A percentile compares a stretch with the other conserved stretches of the same genome.
Conservation (phyloP, 2,888 invertebrate species). For the Lasioglossum malachurum region DNA sequence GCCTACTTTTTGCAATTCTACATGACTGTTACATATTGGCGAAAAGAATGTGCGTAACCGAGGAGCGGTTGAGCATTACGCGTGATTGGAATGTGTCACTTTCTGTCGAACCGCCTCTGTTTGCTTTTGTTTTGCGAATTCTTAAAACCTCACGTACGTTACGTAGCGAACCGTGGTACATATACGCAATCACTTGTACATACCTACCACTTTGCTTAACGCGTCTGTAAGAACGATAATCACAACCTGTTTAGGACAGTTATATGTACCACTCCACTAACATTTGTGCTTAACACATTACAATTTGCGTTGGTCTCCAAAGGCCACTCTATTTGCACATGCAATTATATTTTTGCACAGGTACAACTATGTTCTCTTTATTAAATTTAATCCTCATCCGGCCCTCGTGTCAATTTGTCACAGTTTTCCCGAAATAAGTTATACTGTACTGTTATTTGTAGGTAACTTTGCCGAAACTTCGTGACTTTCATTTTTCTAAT, state of each 20-base stretch:
- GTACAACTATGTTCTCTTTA: neutral
- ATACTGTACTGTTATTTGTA: too few species aligned
- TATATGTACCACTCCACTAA: neutral
- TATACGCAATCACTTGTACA: neutral
- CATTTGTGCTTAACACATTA: neutral
- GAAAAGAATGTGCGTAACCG: conserved; percentile 46
- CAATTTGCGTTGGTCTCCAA: neutral
- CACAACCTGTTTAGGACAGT: neutral
- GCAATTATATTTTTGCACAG: neutral
- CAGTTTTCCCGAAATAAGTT: too few species aligned
- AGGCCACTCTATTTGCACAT: neutral
- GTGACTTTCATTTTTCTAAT: too few species aligned
- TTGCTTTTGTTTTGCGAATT: conserved; percentile 24
- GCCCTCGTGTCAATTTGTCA: too few species aligned
- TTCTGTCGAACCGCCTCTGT: neutral
- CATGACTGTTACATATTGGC: conserved; percentile 37
- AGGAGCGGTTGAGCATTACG: conserved; percentile 47
- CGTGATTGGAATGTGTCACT: conserved; percentile 45
- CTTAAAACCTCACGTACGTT: neutral
- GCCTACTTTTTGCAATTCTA: conserved; percentile 40
- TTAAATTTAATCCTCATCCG: too few species aligned
- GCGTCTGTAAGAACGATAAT: conserved; percentile 4
- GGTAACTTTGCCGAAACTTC: too few species aligned
- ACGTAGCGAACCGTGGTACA: neutral
- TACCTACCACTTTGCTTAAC: neutral